Evolutionary conservation across 2,113 vertebrate species (phyloP), one percentile per base, ranked within the genome.

Genomic region (Piprites chloris): DNA sequence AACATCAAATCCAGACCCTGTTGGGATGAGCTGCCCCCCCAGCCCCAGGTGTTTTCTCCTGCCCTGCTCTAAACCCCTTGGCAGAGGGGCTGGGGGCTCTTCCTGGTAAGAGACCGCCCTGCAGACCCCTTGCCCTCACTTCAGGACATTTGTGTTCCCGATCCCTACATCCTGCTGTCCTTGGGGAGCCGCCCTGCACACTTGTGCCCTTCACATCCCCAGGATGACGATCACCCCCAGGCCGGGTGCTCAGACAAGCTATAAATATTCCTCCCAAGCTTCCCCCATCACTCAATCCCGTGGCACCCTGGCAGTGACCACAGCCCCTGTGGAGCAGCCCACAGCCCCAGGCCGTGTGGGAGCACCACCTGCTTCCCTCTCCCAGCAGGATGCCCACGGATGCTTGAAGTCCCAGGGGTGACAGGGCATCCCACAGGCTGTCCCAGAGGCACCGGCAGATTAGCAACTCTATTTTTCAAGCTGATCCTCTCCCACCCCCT

Each of bases 351-450:
- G 73, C 39, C 13, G 13, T 1, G 2, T 2, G 21, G 87, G 42
- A 76, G 35, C 96, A 87, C 85, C 96, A 96, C 90, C 94, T 96
- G 95, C 95, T 93, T 37, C 78, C 53, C 81, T 28, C 59, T 76
- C 85, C 71, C 96, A 68, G 90, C 44, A 1, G 96, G 92, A 94
- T 50, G 84, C 49, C 74, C 24, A 0, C 0, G 21, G 86, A 85
- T 68, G 69, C 77, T 79, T 2, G 0, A 42, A 84, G 83, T 37
- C 80, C 91, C 11, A 1, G 49, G 56, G 59, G 59, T 24, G 28
- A 72, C 2, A 11, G 93, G 90, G 63, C 88, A 96, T 89, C 95
- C 95, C 73, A 0, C 83, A 77, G 85, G 88, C 90, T 92, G 68
- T 90, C 88, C 90, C 83, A 59, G 65, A 80, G 88, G 79, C 90